Percentiles rank a stretch among this genome's conserved stretches.
Conservation (phyloP, 2,888 invertebrate genomes). For the Branchipolynoe longqiensis region DNA sequence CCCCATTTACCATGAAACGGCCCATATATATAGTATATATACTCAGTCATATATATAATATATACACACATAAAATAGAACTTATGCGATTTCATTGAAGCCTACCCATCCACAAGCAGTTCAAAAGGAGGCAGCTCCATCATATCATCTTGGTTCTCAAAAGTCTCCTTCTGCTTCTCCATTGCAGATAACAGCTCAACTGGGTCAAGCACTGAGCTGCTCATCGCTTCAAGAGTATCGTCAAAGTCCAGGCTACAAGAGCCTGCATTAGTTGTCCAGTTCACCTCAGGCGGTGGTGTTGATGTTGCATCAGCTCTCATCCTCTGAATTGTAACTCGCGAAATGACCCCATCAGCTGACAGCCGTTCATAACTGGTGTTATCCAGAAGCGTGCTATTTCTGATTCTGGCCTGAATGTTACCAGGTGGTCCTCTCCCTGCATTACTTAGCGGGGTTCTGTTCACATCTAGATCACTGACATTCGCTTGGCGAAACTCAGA, state of each 20-base stretch:
- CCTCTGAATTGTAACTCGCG: not conserved
- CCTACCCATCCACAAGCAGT: conserved; percentile 10
- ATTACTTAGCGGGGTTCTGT: not conserved
- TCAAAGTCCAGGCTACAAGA: not conserved
- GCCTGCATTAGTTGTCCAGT: not conserved
- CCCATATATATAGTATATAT: too few species aligned
- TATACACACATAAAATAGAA: too few species aligned
- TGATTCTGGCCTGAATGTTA: too few species aligned
- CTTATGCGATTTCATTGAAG: too few species aligned
- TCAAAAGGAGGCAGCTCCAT: not conserved
- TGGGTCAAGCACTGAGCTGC: not conserved
- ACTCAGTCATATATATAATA: too few species aligned
- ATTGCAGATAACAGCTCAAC: not conserved
- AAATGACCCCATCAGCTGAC: not conserved
- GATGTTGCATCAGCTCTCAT: not conserved
- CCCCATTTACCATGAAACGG: too few species aligned
- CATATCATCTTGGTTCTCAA: not conserved
- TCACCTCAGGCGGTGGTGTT: not conserved
- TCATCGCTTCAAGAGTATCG: not conserved
- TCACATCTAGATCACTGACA: not conserved
- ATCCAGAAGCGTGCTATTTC: too few species aligned
- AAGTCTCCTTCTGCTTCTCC: not conserved
- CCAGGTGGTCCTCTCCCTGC: not conserved
- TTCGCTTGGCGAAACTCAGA: not conserved
- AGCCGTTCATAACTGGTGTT: not conserved